These are phyloP conservation scores for Diabrotica virgifera DNA, from an alignment of 1,140 invertebrate genomes.

Conservation along the genomic window DNA sequence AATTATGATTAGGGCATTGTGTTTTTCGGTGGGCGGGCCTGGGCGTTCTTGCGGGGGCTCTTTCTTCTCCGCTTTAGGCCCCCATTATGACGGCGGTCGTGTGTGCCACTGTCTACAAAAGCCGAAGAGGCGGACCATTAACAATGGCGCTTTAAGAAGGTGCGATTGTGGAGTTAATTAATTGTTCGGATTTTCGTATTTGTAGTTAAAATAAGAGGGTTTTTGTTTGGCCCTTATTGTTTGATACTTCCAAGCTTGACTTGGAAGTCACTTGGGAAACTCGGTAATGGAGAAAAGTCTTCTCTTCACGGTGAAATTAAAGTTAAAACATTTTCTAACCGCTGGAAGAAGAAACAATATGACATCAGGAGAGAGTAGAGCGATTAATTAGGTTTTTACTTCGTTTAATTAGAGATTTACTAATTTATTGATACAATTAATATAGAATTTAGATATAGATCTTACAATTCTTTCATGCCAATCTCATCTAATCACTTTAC, in stretches of 20 bases:
- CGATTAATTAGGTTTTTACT: too few species aligned
- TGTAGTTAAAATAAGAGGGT: neutral
- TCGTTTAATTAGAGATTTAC: too few species aligned
- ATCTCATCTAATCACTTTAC: too few species aligned
- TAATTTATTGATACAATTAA: too few species aligned
- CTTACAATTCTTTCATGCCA: too few species aligned
- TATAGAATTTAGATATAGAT: too few species aligned
- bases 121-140: neutral
- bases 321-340: too few species aligned
- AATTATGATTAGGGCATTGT: neutral
- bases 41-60: neutral
- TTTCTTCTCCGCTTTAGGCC: neutral
- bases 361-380: too few species aligned
- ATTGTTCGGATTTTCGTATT: constrained; percentile 2
- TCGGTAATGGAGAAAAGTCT: too few species aligned
- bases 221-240: constrained; percentile 1
- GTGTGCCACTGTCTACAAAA: neutral
- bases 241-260: neutral
- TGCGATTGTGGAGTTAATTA: constrained; percentile 2
- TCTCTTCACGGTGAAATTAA: too few species aligned
- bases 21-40: neutral
- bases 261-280: neutral
- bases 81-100: neutral
- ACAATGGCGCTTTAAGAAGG: neutral
- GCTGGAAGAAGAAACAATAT: too few species aligned